phyloP scores from a whole-genome alignment of 2,888 invertebrate species.

The Aspidiotus rigidus region DNA sequence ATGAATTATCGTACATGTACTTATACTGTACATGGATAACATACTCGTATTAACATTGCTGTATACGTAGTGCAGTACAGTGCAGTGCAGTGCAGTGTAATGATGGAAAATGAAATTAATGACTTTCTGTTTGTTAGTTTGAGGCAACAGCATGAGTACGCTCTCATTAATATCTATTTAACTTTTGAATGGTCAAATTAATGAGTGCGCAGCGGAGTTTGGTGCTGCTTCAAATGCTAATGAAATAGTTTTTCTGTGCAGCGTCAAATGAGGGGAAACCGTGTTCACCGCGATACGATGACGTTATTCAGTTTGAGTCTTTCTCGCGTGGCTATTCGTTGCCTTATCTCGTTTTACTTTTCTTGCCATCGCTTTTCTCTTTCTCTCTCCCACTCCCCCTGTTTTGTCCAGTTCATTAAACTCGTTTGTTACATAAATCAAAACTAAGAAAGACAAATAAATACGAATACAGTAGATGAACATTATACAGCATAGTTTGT shows the following conservation, averaged over 20 bases:
- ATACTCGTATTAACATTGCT: neutral
- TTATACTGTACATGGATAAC: neutral
- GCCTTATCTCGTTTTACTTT: neutral
- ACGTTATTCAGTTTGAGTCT: slow-evolving; percentile 3
- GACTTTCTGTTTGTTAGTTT: slow-evolving; percentile 31
- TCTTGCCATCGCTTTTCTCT: too few relatives aligned
- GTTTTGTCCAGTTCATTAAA: slow-evolving; percentile 23
- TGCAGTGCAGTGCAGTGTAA: slow-evolving; percentile 1
- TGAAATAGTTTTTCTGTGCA: slow-evolving; percentile 25
- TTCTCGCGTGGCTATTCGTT: too few relatives aligned
- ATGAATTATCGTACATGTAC: neutral
- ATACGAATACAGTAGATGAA: too few relatives aligned
- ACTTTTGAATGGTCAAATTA: slow-evolving; percentile 33
- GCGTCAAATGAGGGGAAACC: neutral
- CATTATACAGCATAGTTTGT: too few relatives aligned
- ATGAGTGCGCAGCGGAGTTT: slow-evolving; percentile 27
- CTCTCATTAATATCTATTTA: slow-evolving; percentile 33
- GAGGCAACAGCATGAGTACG: slow-evolving; percentile 31
- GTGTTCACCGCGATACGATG: slow-evolving; percentile 14
- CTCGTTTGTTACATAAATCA: slow-evolving; percentile 26
- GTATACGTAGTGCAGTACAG: slow-evolving; percentile 12
- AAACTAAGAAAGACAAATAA: neutral
- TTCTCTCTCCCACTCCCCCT: neutral
- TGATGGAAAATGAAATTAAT: slow-evolving; percentile 28
- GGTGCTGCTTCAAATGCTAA: slow-evolving; percentile 30